These are phyloP conservation scores for Gisinianus flammeolus DNA, from an alignment of 2,888 invertebrate species.

Conservation along the genomic window DNA sequence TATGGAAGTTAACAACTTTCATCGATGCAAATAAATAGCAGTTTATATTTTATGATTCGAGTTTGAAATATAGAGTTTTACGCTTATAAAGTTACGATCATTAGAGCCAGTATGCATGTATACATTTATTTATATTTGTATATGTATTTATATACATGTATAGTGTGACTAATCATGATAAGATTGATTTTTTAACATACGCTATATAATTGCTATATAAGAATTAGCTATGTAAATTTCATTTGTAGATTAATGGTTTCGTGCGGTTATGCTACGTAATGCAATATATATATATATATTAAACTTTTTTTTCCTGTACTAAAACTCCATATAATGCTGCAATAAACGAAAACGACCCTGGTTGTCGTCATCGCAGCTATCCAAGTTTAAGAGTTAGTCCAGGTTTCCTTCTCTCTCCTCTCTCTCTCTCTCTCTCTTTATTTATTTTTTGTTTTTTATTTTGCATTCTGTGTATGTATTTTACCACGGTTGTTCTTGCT, in stretches of 20 bases:
- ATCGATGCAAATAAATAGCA: conserved; percentile 5
- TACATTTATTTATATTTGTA: too few relatives aligned
- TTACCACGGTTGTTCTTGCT: too few relatives aligned
- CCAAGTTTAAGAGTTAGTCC: not conserved
- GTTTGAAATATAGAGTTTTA: not conserved
- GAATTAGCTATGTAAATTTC: too few relatives aligned
- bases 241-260: too few relatives aligned
- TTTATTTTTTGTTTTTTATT: too few relatives aligned
- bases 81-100: not conserved
- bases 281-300: not conserved
- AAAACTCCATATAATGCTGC: not conserved
- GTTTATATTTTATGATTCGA: conserved; percentile 14
- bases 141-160: too few relatives aligned
- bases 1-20: not conserved
- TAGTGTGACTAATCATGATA: not conserved
- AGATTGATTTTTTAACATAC: conserved; percentile 6
- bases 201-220: not conserved
- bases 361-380: not conserved
- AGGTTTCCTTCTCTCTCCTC: too few relatives aligned
- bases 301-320: not conserved
- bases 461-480: too few relatives aligned
- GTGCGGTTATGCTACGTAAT: not conserved
- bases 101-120: too few relatives aligned
- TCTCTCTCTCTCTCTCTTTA: too few relatives aligned
- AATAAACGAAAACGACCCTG: not conserved